Evolutionary conservation across 2,888 invertebrate species (phyloP), one percentile per base, ranked within the genome.

Genomic region (Agriopis marginaria): DNA sequence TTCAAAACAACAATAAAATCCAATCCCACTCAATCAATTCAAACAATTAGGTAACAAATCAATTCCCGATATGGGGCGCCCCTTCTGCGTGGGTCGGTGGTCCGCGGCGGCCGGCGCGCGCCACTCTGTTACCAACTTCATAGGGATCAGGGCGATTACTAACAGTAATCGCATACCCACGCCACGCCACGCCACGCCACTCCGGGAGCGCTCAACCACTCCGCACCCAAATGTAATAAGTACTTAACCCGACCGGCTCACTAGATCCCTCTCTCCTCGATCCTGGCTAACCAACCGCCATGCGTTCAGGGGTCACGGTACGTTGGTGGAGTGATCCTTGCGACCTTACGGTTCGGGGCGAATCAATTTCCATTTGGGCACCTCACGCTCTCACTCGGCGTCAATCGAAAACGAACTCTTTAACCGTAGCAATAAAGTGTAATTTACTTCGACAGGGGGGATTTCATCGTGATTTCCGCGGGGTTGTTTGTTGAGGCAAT

Each of bases 61-160:
- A 72, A 72, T 70, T 53, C 50, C 11, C 69, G 45, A 8, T 59
- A 60, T 70, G 77, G 72, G 73, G 68, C 72, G 74, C 80, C 86
- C 81, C 75, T 75, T 70, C 63, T 69, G 72, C 65, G 67, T 42
- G 7, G 9, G 8, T 63, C 75, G 77, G 44, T 80, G 82, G 77
- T 75, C 84, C 72, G 75, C 75, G 65, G 17, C 17, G 17, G 17
- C 17, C 74, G 77, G 80, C 82, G 75, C 84, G 79, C 80, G 82
- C 79, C 86, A 88, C 86, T 88, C 87, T 83, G 90, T 89, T 89
- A 85, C 88, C 87, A 89, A 90, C 91, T 90, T 91, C 90, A 90
- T 89, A 80, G 91, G 89, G 90, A 91, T 91, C 91, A 90, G 87
- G 89, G 85, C 90, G 91, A 93, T 92, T 91, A 92, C 92, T 85